Percentiles rank a stretch among this genome's conserved stretches.
phyloP scores from a whole-genome alignment of 2,888 invertebrate genomes.

The Erebia ligea region DNA sequence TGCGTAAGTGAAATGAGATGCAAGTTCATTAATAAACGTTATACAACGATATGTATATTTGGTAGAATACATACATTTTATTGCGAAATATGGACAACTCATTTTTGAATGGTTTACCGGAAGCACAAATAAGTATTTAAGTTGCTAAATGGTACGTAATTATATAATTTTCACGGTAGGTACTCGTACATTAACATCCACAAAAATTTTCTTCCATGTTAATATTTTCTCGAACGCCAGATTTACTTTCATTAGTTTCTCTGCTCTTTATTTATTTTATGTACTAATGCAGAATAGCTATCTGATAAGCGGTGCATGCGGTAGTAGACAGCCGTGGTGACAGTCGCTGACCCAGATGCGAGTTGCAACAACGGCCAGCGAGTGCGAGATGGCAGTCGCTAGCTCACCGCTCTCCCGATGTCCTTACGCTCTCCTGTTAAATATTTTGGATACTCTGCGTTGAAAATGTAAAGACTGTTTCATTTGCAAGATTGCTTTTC shows the following conservation, averaged over 20 bases:
- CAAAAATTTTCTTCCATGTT: neutral
- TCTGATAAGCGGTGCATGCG: constrained; percentile 44
- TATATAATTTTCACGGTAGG: neutral
- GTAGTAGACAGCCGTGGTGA: constrained; percentile 47
- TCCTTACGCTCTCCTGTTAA: constrained; percentile 24
- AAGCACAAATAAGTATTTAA: constrained; percentile 3
- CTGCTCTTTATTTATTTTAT: neutral
- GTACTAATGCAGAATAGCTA: constrained; percentile 19
- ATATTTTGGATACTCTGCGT: neutral
- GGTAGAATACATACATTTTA: constrained; percentile 1
- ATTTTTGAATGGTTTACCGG: constrained; percentile 11
- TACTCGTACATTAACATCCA: constrained; percentile 5
- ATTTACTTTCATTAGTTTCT: neutral
- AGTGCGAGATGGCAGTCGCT: constrained; percentile 36
- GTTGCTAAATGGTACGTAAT: neutral
- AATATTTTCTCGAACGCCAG: neutral
- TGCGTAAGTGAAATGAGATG: neutral
- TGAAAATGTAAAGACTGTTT: too few relatives aligned
- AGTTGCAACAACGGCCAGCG: constrained; percentile 48
- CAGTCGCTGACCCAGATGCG: constrained; percentile 50
- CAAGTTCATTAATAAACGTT: constrained; percentile 1
- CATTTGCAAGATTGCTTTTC: too few relatives aligned
- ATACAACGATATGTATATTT: constrained; percentile 12
- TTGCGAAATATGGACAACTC: neutral
- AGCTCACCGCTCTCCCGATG: constrained; percentile 44